These are phyloP conservation scores for Venturia canescens DNA, from an alignment of 1,140 invertebrate genomes.

Conservation along the genomic window DNA sequence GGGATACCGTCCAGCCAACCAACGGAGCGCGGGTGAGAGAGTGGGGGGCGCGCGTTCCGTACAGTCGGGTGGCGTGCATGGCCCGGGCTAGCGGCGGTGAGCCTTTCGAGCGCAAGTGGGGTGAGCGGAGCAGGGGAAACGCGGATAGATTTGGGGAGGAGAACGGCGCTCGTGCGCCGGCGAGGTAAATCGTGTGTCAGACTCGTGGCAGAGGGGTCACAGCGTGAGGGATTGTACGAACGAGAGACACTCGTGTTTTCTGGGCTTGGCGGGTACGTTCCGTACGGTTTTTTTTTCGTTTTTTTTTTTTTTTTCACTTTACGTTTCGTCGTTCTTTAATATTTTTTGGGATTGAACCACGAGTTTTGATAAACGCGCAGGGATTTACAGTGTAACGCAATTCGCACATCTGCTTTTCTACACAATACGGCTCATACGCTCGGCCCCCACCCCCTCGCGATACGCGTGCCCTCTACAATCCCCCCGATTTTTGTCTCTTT, in stretches of 20 bases:
- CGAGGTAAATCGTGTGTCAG: constrained; percentile 71
- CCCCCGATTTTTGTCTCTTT: background rate
- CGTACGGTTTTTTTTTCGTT: constrained; percentile 47
- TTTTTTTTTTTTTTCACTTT: constrained; percentile 28
- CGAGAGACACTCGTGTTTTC: constrained; percentile 63
- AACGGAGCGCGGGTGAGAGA: too few species aligned
- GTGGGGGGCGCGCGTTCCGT: too few species aligned
- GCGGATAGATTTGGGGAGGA: constrained; percentile 16
- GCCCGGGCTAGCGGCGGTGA: background rate
- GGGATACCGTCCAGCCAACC: background rate
- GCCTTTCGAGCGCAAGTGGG: constrained; percentile 29
- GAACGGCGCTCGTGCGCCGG: constrained; percentile 56
- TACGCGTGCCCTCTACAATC: constrained; percentile 9
- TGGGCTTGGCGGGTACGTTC: constrained; percentile 71
- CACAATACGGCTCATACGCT: constrained; percentile 29
- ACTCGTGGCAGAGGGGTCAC: constrained; percentile 73
- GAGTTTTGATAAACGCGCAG: background rate
- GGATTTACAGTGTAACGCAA: constrained; percentile 20
- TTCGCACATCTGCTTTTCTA: constrained; percentile 35
- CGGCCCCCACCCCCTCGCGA: constrained; percentile 27
- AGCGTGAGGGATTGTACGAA: constrained; percentile 72
- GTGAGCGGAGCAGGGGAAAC: constrained; percentile 24
- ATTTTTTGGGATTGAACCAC: too few species aligned
- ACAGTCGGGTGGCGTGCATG: background rate
- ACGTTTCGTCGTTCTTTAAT: background rate